Evolutionary conservation across 1,140 invertebrate species (phyloP).

Genomic region (Drosophila kepulauana): DNA sequence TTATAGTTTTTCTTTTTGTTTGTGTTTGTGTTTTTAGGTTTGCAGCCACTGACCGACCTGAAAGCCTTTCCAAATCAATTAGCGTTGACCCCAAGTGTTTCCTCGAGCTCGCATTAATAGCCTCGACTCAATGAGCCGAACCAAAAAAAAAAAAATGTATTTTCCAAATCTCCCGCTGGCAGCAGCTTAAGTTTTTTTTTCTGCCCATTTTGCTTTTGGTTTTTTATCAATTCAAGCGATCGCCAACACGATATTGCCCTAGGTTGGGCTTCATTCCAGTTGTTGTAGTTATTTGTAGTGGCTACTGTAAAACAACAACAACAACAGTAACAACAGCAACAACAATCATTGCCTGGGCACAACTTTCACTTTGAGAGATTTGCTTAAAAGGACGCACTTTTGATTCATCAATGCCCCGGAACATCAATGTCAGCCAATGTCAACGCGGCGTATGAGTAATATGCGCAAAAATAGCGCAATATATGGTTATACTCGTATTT

Average conservation of each 20-base stretch:
- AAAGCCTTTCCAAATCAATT: slow-evolving; percentile 76
- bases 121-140: slow-evolving; percentile 29
- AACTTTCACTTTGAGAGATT: slow-evolving; percentile 72
- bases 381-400: slow-evolving; percentile 69
- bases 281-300: slow-evolving; percentile 22
- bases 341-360: slow-evolving; percentile 51
- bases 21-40: background rate
- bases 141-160: slow-evolving; percentile 37
- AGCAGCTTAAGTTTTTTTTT: slow-evolving; percentile 22
- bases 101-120: slow-evolving; percentile 49
- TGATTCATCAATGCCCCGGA: slow-evolving; percentile 33
- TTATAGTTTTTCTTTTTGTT: slow-evolving; percentile 36
- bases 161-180: slow-evolving; percentile 46
- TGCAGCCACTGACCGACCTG: slow-evolving; percentile 45
- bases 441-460: slow-evolving; percentile 39
- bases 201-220: slow-evolving; percentile 21
- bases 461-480: slow-evolving; percentile 8
- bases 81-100: slow-evolving; percentile 68
- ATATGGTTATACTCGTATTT: slow-evolving; percentile 4
- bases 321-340: slow-evolving; percentile 31
- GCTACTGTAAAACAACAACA: slow-evolving; percentile 33
- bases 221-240: slow-evolving; percentile 62
- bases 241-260: slow-evolving; percentile 81
- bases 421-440: slow-evolving; percentile 47
- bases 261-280: slow-evolving; percentile 63